Base-by-base conservation (phyloP, 2,888 invertebrate species). In the Lithodes maja region DNA sequence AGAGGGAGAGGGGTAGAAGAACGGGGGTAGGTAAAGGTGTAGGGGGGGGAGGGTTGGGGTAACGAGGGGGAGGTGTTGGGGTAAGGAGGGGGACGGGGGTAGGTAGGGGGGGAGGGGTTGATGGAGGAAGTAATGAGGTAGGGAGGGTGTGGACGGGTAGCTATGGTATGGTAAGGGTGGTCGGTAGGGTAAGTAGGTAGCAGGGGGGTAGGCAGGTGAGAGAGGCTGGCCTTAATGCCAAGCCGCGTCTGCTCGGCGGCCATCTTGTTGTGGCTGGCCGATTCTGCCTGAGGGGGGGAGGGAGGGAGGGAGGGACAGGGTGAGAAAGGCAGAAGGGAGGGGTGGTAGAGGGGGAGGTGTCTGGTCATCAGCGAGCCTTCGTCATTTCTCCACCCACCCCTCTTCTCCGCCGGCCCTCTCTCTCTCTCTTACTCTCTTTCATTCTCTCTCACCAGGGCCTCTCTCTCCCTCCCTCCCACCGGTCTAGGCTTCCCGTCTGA, bases 261-360 rank as follows among this genome's bases (percentile, higher is more conserved):
- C 75, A 54, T 75, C 83, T 83, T 83, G 83, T 71, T 71, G 52
- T 33, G 54, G 33, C 83, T n/a, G 83, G 17, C 53, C 71, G 83
- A 49, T 61, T 1, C 49, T 53, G 71, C 7, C 5, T 53, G 74
- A 74, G 54, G 53, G 50, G 50, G 68, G 79, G 53, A 49, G 79
- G n/a, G 79, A 69, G 33, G 49, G 79, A 17, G 50, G 15, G 3
- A 9, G 15, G 49, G 77, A 33, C 33, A 33, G 49, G 61, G 61
- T 3, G 61, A 49, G n/a, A 12, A 33, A 49, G 77, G 77, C n/a
- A 15, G 49, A 49, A 61, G 55, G 17, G 50, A 61, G 33, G 55
- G 17, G 50, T 7, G 82, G 69, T 61, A 49, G 69, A 33, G 52
- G 69, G 82, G 52, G 82, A 61, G 33, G 53, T 71, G 71, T 71